Base-by-base conservation (phyloP, 2,888 invertebrate species). In the Ariolimax columbianus region DNA sequence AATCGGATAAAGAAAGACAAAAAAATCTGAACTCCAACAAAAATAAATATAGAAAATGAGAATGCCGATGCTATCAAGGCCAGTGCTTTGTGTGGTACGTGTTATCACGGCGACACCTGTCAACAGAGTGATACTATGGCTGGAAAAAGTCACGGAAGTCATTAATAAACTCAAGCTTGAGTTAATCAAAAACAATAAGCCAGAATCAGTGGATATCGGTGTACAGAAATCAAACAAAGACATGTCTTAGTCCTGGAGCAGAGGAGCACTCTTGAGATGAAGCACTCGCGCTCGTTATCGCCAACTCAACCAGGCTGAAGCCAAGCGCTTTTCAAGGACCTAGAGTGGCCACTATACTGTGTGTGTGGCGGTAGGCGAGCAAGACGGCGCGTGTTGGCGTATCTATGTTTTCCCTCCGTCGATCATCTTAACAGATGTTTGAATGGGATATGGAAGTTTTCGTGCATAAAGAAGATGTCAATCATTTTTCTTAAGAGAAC, bases 111-210 rank as follows among this genome's bases (percentile, higher is more conserved):
- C 51, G 2, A 30, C n/a, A 77, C 77, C 51, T 51, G 51, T 26
- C 3, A 33, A 30, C 14, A 73, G 73, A 43, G 6, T n/a, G 3
- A 73, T 43, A 2, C 47, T 33, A 14, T 2, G 47, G 51, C 47
- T 14, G 51, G 75, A 51, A 77, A 33, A 36, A 55, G 51, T 55
- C 55, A 75, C 6, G 11, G 63, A 63, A 78, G 38, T 63, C 66
- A 68, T 43, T 43, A 47, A 43, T 30, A 40, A 40, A 68, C 33
- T 11, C 17, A 68, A 33, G 33, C 59, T 23, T 19, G n/a, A 47
- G 47, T 80, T 30, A n/a, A 66, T 81, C n/a, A 81, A n/a, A 72
- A 81, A 70, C 81, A 70, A 81, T 81, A 14, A 72, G 72, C 81
- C 36, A 36, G 30, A 43, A 72, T 81, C 38, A 70, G 81, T 36